Base-by-base conservation (phyloP, 2,113 vertebrate genomes). In the Anarhynchus alexandrinus region DNA sequence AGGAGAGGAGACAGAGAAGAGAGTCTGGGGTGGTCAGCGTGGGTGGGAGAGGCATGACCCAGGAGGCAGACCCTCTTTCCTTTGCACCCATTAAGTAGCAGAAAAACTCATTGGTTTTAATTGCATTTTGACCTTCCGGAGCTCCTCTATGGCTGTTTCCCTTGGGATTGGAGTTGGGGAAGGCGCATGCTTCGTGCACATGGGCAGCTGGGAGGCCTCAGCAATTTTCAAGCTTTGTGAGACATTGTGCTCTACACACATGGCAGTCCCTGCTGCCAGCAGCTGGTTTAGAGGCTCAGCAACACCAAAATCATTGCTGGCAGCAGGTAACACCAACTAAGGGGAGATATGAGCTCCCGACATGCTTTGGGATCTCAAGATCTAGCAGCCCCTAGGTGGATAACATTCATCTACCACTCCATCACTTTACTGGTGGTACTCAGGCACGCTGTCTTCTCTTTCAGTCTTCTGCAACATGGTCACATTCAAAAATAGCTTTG, bases 51-150 rank as follows among this genome's bases (percentile, higher is more conserved):
- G 12, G 51, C 23, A 32, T 11, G 47, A 77, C 89, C 78, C n/a
- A 18, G 43, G 62, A 87, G 47, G 38, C 38, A 88, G 27, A 57
- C 9, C 67, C 34, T 51, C 49, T 62, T 95, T 86, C 54, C 13
- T 80, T 25, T 77, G 74, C 73, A 72, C 21, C 45, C 66, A 90
- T 85, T 70, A 94, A 93, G 57, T 5, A 88, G 62, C 38, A 94
- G 51, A 74, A 95, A 82, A 77, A 49, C 87, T 81, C 59, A 23
- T 16, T 70, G 94, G n/a, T 79, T 95, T 97, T 93, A 81, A 95
- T 93, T 82, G 74, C 66, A 20, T 88, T 66, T 92, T 95, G 81
- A 76, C 93, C 86, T 97, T 91, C 95, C 1, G 2, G 89, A 82
- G 58, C 64, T 87, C 43, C 66, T 95, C 45, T 71, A 40, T 0